phyloP scores from a whole-genome alignment of 1,140 invertebrate species.

The Idris sp. region DNA sequence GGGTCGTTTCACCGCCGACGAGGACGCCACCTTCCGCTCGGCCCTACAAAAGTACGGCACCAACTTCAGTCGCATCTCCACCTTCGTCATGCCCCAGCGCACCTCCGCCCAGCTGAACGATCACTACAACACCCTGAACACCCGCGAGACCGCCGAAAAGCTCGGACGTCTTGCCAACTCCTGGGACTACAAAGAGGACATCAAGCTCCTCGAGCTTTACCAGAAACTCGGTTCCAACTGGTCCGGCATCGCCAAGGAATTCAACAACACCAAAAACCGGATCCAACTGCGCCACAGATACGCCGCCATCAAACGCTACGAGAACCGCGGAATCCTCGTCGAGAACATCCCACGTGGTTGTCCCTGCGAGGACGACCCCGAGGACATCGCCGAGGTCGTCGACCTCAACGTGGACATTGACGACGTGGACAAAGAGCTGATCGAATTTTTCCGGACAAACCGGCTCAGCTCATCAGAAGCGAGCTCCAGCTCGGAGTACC shows the following conservation, averaged over 20 bases:
- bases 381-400: constrained; percentile 1
- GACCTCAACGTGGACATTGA: constrained; percentile 26
- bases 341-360: constrained; percentile 52
- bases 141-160: constrained; percentile 59
- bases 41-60: constrained; percentile 81
- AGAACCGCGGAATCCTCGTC: constrained; percentile 54
- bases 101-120: constrained; percentile 78
- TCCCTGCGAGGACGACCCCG: background rate
- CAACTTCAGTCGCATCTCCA: constrained; percentile 79
- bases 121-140: constrained; percentile 76
- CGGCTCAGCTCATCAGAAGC: too few species aligned
- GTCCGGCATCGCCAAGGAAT: constrained; percentile 72
- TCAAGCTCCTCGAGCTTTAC: constrained; percentile 72
- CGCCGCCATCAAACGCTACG: constrained; percentile 66
- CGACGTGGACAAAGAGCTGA: constrained; percentile 60
- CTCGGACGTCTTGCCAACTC: constrained; percentile 8
- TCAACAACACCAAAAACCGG: constrained; percentile 75
- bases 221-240: constrained; percentile 73
- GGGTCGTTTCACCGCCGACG: constrained; percentile 81
- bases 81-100: constrained; percentile 77
- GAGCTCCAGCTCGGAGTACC: too few species aligned
- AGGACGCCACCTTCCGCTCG: constrained; percentile 81
- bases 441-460: constrained; percentile 60
- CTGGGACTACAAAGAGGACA: constrained; percentile 61
- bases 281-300: constrained; percentile 77